Evolutionary conservation across 2,888 invertebrate species (phyloP), one percentile per base, ranked within the genome.

Genomic region (Nezara viridula): DNA sequence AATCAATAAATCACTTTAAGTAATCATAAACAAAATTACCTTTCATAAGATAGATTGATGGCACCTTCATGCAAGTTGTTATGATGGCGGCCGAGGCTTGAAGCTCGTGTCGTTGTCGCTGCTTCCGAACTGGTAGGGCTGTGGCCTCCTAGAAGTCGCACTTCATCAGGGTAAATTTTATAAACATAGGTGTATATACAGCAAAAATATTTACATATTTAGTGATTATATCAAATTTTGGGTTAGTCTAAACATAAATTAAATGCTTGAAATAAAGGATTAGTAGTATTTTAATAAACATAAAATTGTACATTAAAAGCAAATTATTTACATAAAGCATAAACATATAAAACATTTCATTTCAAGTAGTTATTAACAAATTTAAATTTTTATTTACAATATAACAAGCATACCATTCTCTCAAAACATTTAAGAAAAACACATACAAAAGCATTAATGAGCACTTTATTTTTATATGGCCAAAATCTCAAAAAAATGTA

Each of bases 101-200:
- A 96, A 0, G 97, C 96, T 85, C 97, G 94, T 0, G 96, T 96
- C 0, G 97, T 97, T 0, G 97, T 97, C 0, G 96, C 96, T 0
- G 96, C 96, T 92, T 97, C 97, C 0, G 97, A 97, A 91, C 96
- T 95, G 0, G 96, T 96, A 27, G 97, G 97, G 93, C 97, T 97
- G 90, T 96, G 95, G 93, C 96, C 95, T 90, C 95, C 96, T 96
- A 91, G 60, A 66, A 88, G 73, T 40, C 52, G 91, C 92, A 92
- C 90, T 60, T 81, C 81, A 81, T 81, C 81, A 81, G 81, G 81
- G 44, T 44, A 81, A 81, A 44, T 60, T 32, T 85, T 89, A 89
- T 89, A 89, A 50, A 89, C 88, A 81, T 86, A 89, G 37, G 44
- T 89, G 32, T 44, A 49, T 60, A 5, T 50, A 60, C 73, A 60